phyloP scores from a whole-genome alignment of 2,888 invertebrate genomes.

The Hybos culiciformis region DNA sequence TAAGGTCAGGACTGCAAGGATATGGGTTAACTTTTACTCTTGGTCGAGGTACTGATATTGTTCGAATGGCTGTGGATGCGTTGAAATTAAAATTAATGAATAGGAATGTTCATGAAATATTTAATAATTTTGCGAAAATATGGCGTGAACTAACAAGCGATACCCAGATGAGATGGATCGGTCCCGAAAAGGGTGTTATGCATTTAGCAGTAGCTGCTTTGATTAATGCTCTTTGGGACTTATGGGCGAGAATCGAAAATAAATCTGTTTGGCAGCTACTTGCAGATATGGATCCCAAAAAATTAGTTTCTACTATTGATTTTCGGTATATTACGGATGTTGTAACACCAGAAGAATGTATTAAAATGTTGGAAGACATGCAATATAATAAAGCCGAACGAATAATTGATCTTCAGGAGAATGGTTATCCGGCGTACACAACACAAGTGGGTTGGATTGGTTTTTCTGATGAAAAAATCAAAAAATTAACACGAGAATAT shows the following conservation, averaged over 20 bases:
- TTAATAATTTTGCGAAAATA: slow-evolving; percentile 58
- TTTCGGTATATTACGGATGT: slow-evolving; percentile 75
- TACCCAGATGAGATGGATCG: slow-evolving; percentile 84
- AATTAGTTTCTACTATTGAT: slow-evolving; percentile 68
- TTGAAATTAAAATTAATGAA: slow-evolving; percentile 58
- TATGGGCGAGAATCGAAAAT: slow-evolving; percentile 71
- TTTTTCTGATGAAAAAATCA: slow-evolving; percentile 63
- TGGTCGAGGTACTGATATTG: slow-evolving; percentile 68
- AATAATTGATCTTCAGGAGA: slow-evolving; percentile 44
- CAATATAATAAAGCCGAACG: slow-evolving; percentile 45
- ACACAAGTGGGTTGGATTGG: slow-evolving; percentile 85
- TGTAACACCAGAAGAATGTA: slow-evolving; percentile 68
- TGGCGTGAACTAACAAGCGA: slow-evolving; percentile 76
- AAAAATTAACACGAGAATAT: slow-evolving; percentile 55
- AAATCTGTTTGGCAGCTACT: slow-evolving; percentile 82
- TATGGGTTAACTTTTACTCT: slow-evolving; percentile 78
- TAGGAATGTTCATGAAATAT: slow-evolving; percentile 54
- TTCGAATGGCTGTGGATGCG: slow-evolving; percentile 60
- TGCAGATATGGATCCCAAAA: slow-evolving; percentile 67
- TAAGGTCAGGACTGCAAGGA: slow-evolving; percentile 50
- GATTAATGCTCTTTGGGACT: slow-evolving; percentile 83
- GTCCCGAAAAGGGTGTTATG: slow-evolving; percentile 81
- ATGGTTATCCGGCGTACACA: slow-evolving; percentile 76
- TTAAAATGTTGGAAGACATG: slow-evolving; percentile 49
- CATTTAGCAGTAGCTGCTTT: slow-evolving; percentile 80